Conservation (phyloP, 2,113 vertebrate genomes). For the Odontesthes bonariensis region DNA sequence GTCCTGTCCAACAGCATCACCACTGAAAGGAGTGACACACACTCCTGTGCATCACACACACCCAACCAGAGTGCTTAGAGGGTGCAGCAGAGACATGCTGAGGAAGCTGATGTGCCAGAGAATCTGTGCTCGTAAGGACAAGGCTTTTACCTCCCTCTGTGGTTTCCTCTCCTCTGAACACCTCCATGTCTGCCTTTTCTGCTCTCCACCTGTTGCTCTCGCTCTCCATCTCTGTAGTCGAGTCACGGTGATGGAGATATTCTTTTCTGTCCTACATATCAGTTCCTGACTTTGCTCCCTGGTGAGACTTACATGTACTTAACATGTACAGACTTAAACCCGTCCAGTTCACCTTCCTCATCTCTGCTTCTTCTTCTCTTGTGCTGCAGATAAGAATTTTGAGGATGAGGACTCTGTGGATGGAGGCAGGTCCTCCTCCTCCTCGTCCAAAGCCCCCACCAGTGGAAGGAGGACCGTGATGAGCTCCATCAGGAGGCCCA, state of each 20-base stretch:
- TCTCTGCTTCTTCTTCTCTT: constrained; percentile 6
- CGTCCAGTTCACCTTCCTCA: neutral
- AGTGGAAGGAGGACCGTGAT: constrained; percentile 85
- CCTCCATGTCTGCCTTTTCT: neutral
- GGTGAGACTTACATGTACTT: too few species aligned
- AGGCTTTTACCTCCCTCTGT: neutral
- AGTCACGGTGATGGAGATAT: too few species aligned
- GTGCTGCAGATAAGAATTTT: constrained; percentile 94
- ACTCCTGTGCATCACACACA: neutral
- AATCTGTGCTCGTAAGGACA: constrained; percentile 85
- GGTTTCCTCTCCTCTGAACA: neutral
- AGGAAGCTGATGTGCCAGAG: constrained; percentile 86
- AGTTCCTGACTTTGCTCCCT: too few species aligned
- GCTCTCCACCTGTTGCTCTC: constrained; percentile 46
- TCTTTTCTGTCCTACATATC: too few species aligned
- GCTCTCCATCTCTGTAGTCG: constrained; percentile 17
- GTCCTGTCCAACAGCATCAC: neutral
- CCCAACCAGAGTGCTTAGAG: constrained; percentile 52
- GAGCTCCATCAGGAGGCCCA: constrained; percentile 88
- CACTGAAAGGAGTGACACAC: neutral
- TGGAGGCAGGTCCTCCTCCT: constrained; percentile 95
- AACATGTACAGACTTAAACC: too few species aligned
- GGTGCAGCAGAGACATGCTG: constrained; percentile 81
- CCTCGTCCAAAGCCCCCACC: constrained; percentile 91
- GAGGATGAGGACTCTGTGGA: constrained; percentile 99